A percentile compares a stretch with the other conserved stretches of the same genome.
These are phyloP conservation scores for Caenorhabditis latens DNA, from an alignment of 1,140 invertebrate genomes.

Conservation along the genomic window DNA sequence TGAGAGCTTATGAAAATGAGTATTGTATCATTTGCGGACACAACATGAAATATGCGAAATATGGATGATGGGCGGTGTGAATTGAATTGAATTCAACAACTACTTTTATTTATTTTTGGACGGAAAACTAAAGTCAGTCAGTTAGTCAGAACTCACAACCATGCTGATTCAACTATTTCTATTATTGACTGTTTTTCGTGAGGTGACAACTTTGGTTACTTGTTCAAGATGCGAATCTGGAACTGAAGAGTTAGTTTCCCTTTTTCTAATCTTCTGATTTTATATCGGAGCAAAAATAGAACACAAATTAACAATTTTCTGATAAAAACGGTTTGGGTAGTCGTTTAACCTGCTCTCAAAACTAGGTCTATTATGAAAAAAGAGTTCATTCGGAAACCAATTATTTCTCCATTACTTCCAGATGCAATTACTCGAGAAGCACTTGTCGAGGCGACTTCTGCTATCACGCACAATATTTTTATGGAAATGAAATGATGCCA, in stretches of 20 bases:
- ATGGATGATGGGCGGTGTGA: conserved; percentile 22
- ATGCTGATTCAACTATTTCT: conserved; percentile 37
- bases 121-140: conserved; percentile 4
- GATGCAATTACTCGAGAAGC: conserved; percentile 22
- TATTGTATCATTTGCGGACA: conserved; percentile 33
- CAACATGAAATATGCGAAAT: conserved; percentile 52
- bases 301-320: too few species aligned
- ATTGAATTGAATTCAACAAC: conserved; percentile 42
- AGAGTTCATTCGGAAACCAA: background rate
- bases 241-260: conserved; percentile 33
- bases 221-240: conserved; percentile 41
- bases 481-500: conserved; percentile 40
- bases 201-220: conserved; percentile 1
- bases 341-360: too few species aligned
- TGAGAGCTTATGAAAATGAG: conserved; percentile 51
- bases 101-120: conserved; percentile 9
- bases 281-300: too few species aligned
- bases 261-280: too few species aligned
- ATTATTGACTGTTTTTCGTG: background rate
- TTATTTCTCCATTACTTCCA: background rate
- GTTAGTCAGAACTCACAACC: background rate
- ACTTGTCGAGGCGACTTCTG: conserved; percentile 36
- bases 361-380: background rate
- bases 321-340: too few species aligned
- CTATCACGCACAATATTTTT: conserved; percentile 44